Percentiles rank a stretch among this genome's conserved stretches.
Evolutionary conservation across 2,113 vertebrate species (phyloP).

Genomic region (Proterorhinus semilunaris): DNA sequence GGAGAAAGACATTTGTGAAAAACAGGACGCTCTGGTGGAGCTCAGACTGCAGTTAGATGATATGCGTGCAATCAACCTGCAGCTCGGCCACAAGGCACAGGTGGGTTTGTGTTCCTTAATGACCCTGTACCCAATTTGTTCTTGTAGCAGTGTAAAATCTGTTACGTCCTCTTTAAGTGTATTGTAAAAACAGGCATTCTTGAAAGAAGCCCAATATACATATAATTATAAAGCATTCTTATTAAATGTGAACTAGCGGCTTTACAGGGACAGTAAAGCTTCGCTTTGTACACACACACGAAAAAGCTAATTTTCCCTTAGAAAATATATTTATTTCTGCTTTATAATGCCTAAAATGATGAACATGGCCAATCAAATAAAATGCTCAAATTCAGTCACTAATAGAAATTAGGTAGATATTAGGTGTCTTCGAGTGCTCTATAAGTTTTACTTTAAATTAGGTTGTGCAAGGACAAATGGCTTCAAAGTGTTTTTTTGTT

Average conservation of each 20-base stretch:
- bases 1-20: constrained; percentile 97
- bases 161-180: neutral
- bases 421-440: no score
- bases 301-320: no score
- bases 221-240: no score
- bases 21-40: constrained; percentile 92
- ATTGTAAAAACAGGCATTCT: no score
- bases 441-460: no score
- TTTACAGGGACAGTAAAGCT: no score
- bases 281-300: no score
- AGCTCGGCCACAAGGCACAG: constrained; percentile 94
- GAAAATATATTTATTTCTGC: neutral
- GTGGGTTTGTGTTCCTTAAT: constrained; percentile 57
- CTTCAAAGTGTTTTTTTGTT: neutral
- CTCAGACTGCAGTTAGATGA: constrained; percentile 95
- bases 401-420: no score
- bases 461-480: neutral
- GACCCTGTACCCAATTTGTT: neutral
- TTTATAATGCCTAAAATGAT: neutral
- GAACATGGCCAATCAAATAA: no score
- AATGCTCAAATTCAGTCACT: no score
- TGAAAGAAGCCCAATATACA: no score
- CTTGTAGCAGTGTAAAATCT: neutral
- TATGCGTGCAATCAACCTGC: constrained; percentile 91
- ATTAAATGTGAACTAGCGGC: no score